Evolutionary conservation across 2,888 invertebrate genomes (phyloP).

Genomic region (Rhaphigaster nebulosa): DNA sequence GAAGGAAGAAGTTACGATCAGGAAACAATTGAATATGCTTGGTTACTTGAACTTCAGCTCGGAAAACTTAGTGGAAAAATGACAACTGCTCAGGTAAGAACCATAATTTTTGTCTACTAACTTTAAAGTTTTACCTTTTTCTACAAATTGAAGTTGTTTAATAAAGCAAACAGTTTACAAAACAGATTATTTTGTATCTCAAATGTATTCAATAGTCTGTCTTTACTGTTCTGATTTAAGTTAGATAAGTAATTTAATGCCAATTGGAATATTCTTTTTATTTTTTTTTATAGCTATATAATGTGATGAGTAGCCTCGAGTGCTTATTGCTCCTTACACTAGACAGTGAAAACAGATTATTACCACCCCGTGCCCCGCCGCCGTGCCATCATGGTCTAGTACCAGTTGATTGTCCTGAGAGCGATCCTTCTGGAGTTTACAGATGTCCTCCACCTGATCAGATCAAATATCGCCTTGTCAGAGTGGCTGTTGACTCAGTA

Average conservation of each 20-base stretch:
- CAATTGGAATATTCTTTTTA: background rate
- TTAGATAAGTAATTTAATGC: background rate
- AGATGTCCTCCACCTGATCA: conserved; percentile 84
- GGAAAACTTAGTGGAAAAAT: conserved; percentile 94
- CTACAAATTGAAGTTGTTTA: too few relatives aligned
- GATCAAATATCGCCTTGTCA: conserved; percentile 93
- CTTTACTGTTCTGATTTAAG: background rate
- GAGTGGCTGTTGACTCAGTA: conserved; percentile 88
- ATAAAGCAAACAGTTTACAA: too few relatives aligned
- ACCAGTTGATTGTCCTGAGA: conserved; percentile 78
- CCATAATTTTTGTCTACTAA: background rate
- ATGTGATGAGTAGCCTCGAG: conserved; percentile 89
- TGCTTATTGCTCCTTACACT: conserved; percentile 87
- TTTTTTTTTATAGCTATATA: conserved; percentile 75
- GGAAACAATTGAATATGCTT: conserved; percentile 96
- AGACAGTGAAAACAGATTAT: conserved; percentile 91
- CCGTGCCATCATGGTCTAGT: conserved; percentile 85
- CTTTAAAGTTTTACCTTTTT: too few relatives aligned
- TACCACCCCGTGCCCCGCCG: conserved; percentile 83
- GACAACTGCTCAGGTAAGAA: conserved; percentile 81
- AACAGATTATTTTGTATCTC: too few relatives aligned
- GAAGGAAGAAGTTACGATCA: conserved; percentile 90
- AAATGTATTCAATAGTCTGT: too few relatives aligned
- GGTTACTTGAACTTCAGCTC: conserved; percentile 94
- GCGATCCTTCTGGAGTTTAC: conserved; percentile 73